Evolutionary conservation across 2,113 vertebrate genomes (phyloP).

Genomic region (Oxygymnocypris stewartii): DNA sequence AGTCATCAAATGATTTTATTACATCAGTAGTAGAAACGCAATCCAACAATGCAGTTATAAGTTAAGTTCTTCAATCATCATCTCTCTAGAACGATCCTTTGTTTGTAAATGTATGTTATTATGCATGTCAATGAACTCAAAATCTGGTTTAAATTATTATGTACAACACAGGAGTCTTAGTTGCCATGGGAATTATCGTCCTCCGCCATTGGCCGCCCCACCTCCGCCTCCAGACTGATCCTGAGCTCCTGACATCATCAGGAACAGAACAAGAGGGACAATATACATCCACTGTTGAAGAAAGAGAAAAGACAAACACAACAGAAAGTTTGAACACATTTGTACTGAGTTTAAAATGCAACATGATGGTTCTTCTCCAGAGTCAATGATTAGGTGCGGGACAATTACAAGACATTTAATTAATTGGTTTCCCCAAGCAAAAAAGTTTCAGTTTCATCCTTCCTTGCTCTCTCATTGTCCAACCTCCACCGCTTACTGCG

Average conservation of each 20-base stretch:
- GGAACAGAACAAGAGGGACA: conserved; percentile 89
- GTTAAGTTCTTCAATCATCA: conserved; percentile 31
- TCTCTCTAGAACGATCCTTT: conserved; percentile 12
- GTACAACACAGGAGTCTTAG: conserved; percentile 51
- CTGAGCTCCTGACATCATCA: conserved; percentile 94
- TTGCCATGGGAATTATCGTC: conserved; percentile 66
- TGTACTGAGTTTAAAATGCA: background rate
- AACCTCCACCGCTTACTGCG: conserved; percentile 3
- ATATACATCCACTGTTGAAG: conserved; percentile 92
- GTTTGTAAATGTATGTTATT: conserved; percentile 1
- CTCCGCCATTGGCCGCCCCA: conserved; percentile 75
- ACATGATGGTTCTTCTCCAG: background rate
- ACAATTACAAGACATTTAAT: background rate
- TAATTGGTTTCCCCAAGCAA: conserved; percentile 4
- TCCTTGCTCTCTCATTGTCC: conserved; percentile 20
- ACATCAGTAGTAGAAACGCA: conserved; percentile 67
- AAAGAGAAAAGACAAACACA: conserved; percentile 12
- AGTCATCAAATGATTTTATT: conserved; percentile 40
- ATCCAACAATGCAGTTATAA: conserved; percentile 39
- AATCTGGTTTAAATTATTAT: conserved; percentile 61
- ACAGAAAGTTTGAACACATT: background rate
- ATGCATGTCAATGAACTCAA: conserved; percentile 23
- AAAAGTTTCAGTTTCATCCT: conserved; percentile 47
- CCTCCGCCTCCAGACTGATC: conserved; percentile 85
- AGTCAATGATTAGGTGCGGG: conserved; percentile 24